Conservation (phyloP, 1,140 invertebrate species). For the Phortica variegata region DNA sequence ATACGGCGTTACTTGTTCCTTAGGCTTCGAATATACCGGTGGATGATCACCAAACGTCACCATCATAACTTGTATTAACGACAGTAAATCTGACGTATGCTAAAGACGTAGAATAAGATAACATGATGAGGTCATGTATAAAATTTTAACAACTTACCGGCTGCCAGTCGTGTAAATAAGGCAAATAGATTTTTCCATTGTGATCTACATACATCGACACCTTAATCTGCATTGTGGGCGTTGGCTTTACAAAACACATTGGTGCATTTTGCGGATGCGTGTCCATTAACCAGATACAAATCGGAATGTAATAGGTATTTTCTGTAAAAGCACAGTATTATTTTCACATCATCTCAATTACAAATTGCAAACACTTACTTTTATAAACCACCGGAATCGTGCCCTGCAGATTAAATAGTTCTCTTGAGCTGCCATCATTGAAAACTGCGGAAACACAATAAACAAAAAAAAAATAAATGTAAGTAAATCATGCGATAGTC, state of each 20-base stretch:
- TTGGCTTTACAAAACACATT: constrained; percentile 97
- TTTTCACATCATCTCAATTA: background rate
- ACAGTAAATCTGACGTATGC: constrained; percentile 79
- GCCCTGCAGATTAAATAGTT: constrained; percentile 82
- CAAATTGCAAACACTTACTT: constrained; percentile 60
- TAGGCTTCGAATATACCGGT: constrained; percentile 83
- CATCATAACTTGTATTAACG: constrained; percentile 88
- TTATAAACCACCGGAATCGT: constrained; percentile 92
- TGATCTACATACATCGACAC: constrained; percentile 91
- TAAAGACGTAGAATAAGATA: constrained; percentile 51
- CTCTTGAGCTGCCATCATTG: constrained; percentile 82
- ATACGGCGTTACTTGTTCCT: constrained; percentile 52
- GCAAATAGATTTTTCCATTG: constrained; percentile 94
- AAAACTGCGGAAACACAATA: constrained; percentile 70
- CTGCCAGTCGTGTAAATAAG: constrained; percentile 95
- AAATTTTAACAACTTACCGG: constrained; percentile 64
- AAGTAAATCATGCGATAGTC: too few relatives aligned
- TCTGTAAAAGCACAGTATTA: constrained; percentile 60
- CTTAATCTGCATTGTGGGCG: constrained; percentile 93
- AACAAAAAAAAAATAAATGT: too few relatives aligned
- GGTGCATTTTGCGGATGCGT: constrained; percentile 96
- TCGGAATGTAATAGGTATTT: constrained; percentile 91
- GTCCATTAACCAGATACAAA: constrained; percentile 94
- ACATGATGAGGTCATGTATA: background rate
- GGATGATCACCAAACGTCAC: constrained; percentile 92